A percentile compares a stretch with the other conserved stretches of the same genome.
Evolutionary conservation across 2,888 invertebrate species (phyloP).

Genomic region (Archaeoteleia sp.): DNA sequence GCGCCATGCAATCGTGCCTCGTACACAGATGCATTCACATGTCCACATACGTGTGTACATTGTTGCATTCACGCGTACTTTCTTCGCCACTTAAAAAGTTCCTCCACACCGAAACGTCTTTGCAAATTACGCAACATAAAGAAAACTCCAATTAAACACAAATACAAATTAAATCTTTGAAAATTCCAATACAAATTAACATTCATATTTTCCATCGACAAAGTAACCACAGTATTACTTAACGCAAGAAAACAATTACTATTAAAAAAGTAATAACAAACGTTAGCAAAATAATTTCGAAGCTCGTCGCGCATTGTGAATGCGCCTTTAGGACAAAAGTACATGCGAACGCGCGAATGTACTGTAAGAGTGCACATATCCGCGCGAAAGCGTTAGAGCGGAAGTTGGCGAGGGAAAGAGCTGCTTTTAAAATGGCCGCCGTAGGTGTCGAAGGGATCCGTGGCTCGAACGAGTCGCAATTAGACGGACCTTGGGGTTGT

Average conservation of each 20-base stretch:
- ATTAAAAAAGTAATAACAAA: conserved; percentile 35
- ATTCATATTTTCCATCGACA: background rate
- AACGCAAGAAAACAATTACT: too few relatives aligned
- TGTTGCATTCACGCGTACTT: conserved; percentile 9
- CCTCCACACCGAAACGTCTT: too few relatives aligned
- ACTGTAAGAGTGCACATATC: conserved; percentile 28
- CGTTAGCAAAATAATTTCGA: conserved; percentile 3
- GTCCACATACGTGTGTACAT: conserved; percentile 22
- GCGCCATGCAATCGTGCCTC: conserved; percentile 39
- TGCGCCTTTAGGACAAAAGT: conserved; percentile 36
- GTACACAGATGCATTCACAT: background rate
- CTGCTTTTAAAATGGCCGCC: conserved; percentile 63
- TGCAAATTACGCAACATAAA: too few relatives aligned
- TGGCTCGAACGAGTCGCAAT: conserved; percentile 70
- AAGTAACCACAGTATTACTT: too few relatives aligned
- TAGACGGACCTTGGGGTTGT: conserved; percentile 65
- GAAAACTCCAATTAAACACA: too few relatives aligned
- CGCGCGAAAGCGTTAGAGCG: conserved; percentile 45
- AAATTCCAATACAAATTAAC: conserved; percentile 1
- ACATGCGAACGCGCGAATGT: conserved; percentile 27
- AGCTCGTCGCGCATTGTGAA: conserved; percentile 33
- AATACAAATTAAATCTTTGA: too few relatives aligned
- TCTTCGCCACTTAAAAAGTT: too few relatives aligned
- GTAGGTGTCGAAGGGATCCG: conserved; percentile 71
- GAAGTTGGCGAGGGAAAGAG: conserved; percentile 58